Base-by-base conservation (phyloP, 2,797 vertebrate genomes). In the Botia kubotai region DNA sequence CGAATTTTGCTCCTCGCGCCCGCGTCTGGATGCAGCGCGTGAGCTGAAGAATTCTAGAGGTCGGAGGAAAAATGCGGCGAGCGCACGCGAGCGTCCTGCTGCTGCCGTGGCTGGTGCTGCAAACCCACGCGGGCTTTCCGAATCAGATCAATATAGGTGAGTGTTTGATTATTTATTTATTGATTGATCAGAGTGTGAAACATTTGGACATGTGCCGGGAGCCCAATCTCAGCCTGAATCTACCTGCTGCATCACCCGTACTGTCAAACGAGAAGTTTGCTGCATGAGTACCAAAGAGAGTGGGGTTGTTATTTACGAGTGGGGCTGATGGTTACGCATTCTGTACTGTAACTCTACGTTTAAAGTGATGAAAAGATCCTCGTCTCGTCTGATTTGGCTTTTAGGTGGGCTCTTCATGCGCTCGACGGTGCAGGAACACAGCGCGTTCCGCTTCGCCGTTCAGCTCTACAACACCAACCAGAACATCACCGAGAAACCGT, bases 381-480 rank as follows among this genome's bases (percentile, higher is more conserved):
- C 43, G 55, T 43, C 72, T 50, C 39, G 6, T 66, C 17, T 14
- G 6, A 11, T 66, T 62, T 67, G 17, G 8, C 33, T 84, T 87
- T 43, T 88, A 98, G 97, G 97, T 92, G 98, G 98, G 87, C 95
- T 99, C 91, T 99, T 99, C 92, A 97, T 98, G 95, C 95, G 97
- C 91, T 97, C 97, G 67, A 97, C 98, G 0, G 97, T 98, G 89
- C 98, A 99, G 94, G 98, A 99, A 90, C 97, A 99, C 95, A 99
- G 98, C 87, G 97, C 97, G 55, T 99, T 99, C 93, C 95, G 97
- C 87, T 99, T 99, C 87, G 97, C 97, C 36, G 97, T 99, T 88
- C 97, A 99, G 93, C 96, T 99, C 86, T 98, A 98, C 89, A 99
- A 99, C 95, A 99, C 97, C 85, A 99, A 99, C 93, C 98, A 98